Base-by-base conservation (phyloP, 2,113 vertebrate genomes). In the Pavo muticus region DNA sequence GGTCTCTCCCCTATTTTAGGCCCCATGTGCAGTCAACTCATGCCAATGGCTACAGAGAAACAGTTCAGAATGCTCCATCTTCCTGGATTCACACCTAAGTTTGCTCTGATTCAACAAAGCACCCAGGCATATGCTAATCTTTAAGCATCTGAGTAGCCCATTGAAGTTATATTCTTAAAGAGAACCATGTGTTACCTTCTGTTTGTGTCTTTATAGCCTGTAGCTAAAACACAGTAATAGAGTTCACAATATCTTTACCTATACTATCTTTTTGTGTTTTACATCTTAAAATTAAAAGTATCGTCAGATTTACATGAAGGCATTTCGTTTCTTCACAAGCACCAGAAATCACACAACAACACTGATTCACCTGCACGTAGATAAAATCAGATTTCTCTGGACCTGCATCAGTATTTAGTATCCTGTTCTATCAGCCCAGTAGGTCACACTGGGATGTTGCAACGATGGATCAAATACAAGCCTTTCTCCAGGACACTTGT, bases 21-120 rank as follows among this genome's bases (percentile, higher is more conserved):
- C 5, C 13, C 39, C 2, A 2, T 1, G 4, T 12, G 47, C 76
- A 59, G 13, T 5, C 39, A 19, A 54, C 35, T 64, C 44, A 9
- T 2, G 32, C 60, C 44, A 40, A 19, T 0, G 29, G 85, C 64
- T 60, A 42, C 47, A 52, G 30, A 59, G 24, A 13, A 70, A 40
- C 1, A 1, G 19, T 29, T 47, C 37, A 1, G 14, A 1, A 0
- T 11, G 23, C 30, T 39, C 63, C 12, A n/a, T 8, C 3, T 0
- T 50, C 91, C n/a, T 1, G 0, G 25, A 60, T 68, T 87, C 68
- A 67, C 79, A 93, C 60, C 57, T 64, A 56, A 9, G 4, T 0
- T 6, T 54, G 42, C 65, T 45, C 68, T 4, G 64, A 85, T 30
- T 74, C 32, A 44, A 77, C 60, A 84, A 61, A 80, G 84, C 69